phyloP scores from a whole-genome alignment of 2,113 vertebrate genomes.

The Gallinago media region DNA sequence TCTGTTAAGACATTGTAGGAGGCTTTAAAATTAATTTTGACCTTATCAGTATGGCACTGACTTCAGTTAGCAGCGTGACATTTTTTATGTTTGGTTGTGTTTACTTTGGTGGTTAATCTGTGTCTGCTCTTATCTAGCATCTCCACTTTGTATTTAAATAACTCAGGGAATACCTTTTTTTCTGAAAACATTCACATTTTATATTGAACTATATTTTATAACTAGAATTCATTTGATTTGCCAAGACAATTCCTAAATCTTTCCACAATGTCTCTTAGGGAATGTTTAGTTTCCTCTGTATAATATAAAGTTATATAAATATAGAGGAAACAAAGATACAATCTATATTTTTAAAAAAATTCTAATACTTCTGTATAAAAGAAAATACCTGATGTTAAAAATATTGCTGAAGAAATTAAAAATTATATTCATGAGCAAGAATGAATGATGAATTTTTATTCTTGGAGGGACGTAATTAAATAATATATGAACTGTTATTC shows the following conservation, averaged over 20 bases:
- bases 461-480: background rate
- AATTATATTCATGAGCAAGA: background rate
- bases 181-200: background rate
- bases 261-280: background rate
- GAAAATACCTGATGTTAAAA: background rate
- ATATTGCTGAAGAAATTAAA: background rate
- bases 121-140: background rate
- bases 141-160: background rate
- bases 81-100: background rate
- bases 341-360: background rate
- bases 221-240: background rate
- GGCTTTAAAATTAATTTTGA: background rate
- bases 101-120: background rate
- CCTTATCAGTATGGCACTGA: background rate
- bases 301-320: background rate
- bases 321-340: background rate
- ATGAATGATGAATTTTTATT: background rate
- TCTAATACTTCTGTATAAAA: background rate
- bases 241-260: background rate
- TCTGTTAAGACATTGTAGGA: background rate
- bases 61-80: background rate
- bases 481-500: constrained; percentile 26
- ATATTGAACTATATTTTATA: background rate
- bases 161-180: background rate
- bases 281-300: background rate